These are phyloP conservation scores for Tetraodon nigroviridis DNA, from an alignment of 2,113 vertebrate species.

Conservation along the genomic window DNA sequence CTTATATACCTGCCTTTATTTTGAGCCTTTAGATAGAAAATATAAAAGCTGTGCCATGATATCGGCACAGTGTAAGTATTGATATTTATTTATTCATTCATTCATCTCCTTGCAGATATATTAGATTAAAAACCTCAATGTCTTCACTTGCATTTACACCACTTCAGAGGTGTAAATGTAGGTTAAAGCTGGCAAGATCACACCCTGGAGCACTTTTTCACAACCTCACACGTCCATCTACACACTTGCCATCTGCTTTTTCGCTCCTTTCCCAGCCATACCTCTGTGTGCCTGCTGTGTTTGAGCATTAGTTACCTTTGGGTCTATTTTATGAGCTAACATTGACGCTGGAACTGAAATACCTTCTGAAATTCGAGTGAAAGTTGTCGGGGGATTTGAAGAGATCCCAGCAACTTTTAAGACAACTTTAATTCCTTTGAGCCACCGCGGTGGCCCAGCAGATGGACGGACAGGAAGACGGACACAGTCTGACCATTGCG, in stretches of 20 bases:
- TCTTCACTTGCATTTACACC: background rate
- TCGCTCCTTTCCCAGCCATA: conserved; percentile 2
- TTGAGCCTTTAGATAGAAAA: background rate
- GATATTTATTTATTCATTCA: too few relatives aligned
- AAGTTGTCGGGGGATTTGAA: conserved; percentile 8
- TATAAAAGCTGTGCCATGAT: too few relatives aligned
- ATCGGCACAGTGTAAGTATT: too few relatives aligned
- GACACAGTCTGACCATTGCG: conserved; percentile 52
- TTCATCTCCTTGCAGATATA: background rate
- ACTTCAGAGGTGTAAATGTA: conserved; percentile 39
- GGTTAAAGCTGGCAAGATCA: conserved; percentile 31
- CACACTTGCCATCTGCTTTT: conserved; percentile 52
- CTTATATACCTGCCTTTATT: background rate
- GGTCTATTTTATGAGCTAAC: too few relatives aligned
- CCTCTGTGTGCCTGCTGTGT: conserved; percentile 5
- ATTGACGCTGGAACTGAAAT: too few relatives aligned
- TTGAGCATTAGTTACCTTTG: too few relatives aligned
- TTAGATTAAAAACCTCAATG: background rate
- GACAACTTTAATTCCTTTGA: conserved; percentile 42
- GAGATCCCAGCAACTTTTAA: conserved; percentile 18
- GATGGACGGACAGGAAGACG: conserved; percentile 59
- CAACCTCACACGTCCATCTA: conserved; percentile 32
- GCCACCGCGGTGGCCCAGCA: conserved; percentile 28
- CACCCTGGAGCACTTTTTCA: conserved; percentile 26
- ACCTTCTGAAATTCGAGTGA: conserved; percentile 9